Percentiles rank a stretch among this genome's conserved stretches.
These are phyloP conservation scores for Mareca penelope DNA, from an alignment of 2,797 vertebrate genomes.

Conservation along the genomic window DNA sequence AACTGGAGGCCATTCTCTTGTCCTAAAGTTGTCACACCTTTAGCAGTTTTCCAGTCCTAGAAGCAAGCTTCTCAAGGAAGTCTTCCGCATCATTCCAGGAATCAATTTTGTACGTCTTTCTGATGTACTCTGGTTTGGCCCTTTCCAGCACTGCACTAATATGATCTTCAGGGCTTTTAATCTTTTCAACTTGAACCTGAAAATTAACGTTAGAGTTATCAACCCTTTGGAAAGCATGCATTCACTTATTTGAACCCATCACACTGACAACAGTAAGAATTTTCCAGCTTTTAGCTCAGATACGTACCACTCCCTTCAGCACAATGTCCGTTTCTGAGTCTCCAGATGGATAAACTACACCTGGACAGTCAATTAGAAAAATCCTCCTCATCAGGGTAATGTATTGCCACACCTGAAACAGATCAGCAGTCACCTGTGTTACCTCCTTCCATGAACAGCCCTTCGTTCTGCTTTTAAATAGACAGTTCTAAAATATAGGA, in stretches of 20 bases:
- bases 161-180: slow-evolving; percentile 93
- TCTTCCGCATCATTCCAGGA: slow-evolving; percentile 88
- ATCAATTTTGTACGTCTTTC: slow-evolving; percentile 94
- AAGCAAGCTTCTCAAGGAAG: slow-evolving; percentile 94
- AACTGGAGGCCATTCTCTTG: too few species aligned
- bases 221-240: background rate
- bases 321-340: slow-evolving; percentile 96
- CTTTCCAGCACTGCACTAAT: slow-evolving; percentile 91
- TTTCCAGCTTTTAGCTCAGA: background rate
- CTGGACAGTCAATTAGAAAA: slow-evolving; percentile 97
- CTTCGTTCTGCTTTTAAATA: background rate
- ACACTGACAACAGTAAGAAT: rapidly evolving
- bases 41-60: slow-evolving; percentile 91
- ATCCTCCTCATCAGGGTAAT: slow-evolving; percentile 97
- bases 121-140: slow-evolving; percentile 94
- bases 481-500: background rate
- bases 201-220: background rate
- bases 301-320: slow-evolving; percentile 95
- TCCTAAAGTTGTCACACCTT: slow-evolving; percentile 81
- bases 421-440: background rate
- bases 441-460: background rate
- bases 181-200: slow-evolving; percentile 99
- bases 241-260: background rate
- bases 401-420: slow-evolving; percentile 95
- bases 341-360: slow-evolving; percentile 96